A percentile compares a stretch with the other conserved stretches of the same genome.
Conservation (phyloP, 2,888 invertebrate genomes). For the Coelinius sp. region DNA sequence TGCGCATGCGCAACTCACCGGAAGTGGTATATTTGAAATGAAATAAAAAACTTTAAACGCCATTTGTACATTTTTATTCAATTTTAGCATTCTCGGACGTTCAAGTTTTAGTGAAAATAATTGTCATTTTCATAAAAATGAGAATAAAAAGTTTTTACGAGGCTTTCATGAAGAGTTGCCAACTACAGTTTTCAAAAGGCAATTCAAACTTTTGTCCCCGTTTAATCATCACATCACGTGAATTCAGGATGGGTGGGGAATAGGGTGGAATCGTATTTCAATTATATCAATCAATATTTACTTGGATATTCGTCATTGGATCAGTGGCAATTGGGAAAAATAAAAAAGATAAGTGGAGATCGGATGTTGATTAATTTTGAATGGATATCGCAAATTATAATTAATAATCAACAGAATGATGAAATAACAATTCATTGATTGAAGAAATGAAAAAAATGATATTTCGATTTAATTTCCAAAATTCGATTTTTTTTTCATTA, state of each 20-base stretch:
- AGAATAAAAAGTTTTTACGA: slow-evolving; percentile 7
- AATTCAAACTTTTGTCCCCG: slow-evolving; percentile 3
- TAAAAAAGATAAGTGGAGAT: not conserved
- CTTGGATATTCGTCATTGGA: slow-evolving; percentile 4
- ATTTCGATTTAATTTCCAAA: not conserved
- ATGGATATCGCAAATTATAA: not conserved
- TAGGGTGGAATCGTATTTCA: not conserved
- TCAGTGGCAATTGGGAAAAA: not conserved
- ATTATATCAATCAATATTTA: slow-evolving; percentile 6
- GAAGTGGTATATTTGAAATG: not conserved
- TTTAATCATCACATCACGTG: slow-evolving; percentile 2
- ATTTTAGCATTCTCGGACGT: not conserved
- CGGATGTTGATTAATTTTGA: not conserved
- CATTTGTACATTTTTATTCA: not conserved
- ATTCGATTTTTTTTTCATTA: no score
- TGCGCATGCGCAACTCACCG: not conserved
- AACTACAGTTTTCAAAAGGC: not conserved
- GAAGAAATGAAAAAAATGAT: not conserved
- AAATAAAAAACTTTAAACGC: not conserved
- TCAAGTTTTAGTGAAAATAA: not conserved
- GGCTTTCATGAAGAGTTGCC: not conserved
- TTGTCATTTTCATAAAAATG: not conserved
- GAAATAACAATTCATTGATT: not conserved
- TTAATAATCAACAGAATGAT: not conserved
- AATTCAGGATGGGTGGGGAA: not conserved